phyloP scores from a whole-genome alignment of 2,113 vertebrate genomes.

The Chitala chitala region DNA sequence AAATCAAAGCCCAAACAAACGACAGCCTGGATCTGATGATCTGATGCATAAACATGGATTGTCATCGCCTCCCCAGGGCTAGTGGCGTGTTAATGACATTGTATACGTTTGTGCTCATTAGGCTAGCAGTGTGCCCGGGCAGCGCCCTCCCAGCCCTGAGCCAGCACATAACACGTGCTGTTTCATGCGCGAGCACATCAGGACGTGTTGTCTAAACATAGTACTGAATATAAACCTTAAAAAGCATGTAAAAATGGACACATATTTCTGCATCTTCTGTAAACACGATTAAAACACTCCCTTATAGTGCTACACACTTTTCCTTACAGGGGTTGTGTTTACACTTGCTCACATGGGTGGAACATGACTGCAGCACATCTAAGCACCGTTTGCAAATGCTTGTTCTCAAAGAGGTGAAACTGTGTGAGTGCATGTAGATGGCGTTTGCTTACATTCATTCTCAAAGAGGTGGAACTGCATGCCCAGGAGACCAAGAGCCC shows the following conservation, averaged over 20 bases:
- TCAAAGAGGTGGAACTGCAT: slow-evolving; percentile 97
- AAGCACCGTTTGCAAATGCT: background rate
- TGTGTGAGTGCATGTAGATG: background rate
- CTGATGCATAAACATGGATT: background rate
- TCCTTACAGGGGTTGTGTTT: background rate
- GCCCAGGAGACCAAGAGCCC: slow-evolving; percentile 83
- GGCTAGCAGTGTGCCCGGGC: too few relatives aligned
- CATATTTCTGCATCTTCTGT: too few relatives aligned
- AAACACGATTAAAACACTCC: background rate
- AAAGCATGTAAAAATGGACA: background rate
- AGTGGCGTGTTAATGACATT: too few relatives aligned
- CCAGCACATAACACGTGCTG: too few relatives aligned
- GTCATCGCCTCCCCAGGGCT: too few relatives aligned
- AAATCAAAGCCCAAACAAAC: background rate
- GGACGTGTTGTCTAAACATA: too few relatives aligned
- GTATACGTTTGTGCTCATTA: too few relatives aligned
- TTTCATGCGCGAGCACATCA: too few relatives aligned
- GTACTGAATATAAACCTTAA: background rate
- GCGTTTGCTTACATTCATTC: slow-evolving; percentile 77
- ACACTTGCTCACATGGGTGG: too few relatives aligned
- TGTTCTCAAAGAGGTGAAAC: background rate
- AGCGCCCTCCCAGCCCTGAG: too few relatives aligned
- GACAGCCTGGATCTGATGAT: background rate
- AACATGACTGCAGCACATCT: too few relatives aligned
- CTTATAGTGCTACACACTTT: background rate